Conservation (phyloP, 2,113 vertebrate species). For the Sylvicapra grimmia region DNA sequence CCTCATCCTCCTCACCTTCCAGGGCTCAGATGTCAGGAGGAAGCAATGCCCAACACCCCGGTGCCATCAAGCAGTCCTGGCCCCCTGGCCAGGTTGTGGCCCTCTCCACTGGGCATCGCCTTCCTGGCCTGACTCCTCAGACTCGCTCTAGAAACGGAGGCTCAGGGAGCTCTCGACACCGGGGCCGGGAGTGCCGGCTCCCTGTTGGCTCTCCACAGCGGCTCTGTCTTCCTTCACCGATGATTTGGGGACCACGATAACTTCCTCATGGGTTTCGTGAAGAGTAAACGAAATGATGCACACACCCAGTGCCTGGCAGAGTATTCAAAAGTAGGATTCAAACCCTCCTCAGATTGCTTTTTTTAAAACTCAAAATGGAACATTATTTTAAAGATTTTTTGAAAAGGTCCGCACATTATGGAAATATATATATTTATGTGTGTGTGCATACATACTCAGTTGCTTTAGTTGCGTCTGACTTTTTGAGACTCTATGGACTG, state of each 20-base stretch:
- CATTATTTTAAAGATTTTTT: neutral
- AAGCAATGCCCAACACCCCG: neutral
- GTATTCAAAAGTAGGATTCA: neutral
- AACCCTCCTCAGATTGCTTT: neutral
- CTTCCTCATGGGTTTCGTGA: neutral
- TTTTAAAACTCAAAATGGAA: neutral
- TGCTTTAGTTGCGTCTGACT: neutral
- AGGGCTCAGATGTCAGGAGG: neutral
- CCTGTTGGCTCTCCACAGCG: neutral
- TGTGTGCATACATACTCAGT: too few relatives aligned
- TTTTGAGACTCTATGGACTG: neutral
- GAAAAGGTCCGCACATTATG: neutral
- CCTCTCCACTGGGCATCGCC: accelerated
- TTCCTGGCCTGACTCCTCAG: neutral
- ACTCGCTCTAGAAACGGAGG: neutral
- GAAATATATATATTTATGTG: neutral
- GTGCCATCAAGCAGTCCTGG: too few relatives aligned
- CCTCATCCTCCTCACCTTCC: neutral
- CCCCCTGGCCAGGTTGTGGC: accelerated
- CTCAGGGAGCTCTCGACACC: neutral
- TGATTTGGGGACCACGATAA: neutral
- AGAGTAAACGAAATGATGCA: neutral
- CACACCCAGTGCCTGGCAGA: neutral
- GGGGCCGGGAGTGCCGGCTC: too few relatives aligned
- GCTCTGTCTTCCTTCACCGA: neutral